A percentile compares a stretch with the other conserved stretches of the same genome.
Conservation (phyloP, 2,113 vertebrate genomes). For the Oncorhynchus kisutch region DNA sequence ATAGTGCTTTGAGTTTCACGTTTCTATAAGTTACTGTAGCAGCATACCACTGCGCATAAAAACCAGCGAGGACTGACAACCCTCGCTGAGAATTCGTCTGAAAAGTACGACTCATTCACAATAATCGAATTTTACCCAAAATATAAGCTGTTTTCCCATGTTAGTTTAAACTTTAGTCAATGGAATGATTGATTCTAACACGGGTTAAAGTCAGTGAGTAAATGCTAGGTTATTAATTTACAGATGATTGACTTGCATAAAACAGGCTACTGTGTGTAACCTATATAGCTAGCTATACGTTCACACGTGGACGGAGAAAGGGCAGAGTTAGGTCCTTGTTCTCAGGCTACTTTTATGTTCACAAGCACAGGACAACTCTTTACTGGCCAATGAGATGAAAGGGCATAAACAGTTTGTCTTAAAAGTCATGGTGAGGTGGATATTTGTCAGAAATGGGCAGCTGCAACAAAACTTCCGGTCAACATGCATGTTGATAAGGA, state of each 20-base stretch:
- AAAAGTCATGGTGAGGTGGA: not conserved
- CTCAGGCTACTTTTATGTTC: not conserved
- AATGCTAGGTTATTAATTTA: not conserved
- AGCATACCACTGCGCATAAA: too few species aligned
- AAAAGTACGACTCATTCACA: not conserved
- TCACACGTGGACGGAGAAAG: not conserved
- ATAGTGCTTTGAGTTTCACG: too few species aligned
- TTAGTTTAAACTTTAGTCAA: not conserved
- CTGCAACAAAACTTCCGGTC: constrained; percentile 51
- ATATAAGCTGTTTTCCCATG: not conserved
- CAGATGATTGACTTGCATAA: not conserved
- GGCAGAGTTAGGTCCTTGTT: not conserved
- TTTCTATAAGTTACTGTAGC: too few species aligned
- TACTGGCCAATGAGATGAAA: not conserved
- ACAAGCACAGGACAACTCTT: not conserved
- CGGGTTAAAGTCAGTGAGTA: not conserved
- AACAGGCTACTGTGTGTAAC: too few species aligned
- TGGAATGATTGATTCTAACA: not conserved
- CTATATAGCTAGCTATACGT: too few species aligned
- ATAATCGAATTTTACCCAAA: not conserved
- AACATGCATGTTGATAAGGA: constrained; percentile 19
- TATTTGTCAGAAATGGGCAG: constrained; percentile 37
- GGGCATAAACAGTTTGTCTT: not conserved
- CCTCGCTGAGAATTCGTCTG: not conserved
- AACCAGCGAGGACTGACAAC: not conserved